Conservation (phyloP, 2,797 vertebrate genomes). For the Microctenopoma stevenorrisi region DNA sequence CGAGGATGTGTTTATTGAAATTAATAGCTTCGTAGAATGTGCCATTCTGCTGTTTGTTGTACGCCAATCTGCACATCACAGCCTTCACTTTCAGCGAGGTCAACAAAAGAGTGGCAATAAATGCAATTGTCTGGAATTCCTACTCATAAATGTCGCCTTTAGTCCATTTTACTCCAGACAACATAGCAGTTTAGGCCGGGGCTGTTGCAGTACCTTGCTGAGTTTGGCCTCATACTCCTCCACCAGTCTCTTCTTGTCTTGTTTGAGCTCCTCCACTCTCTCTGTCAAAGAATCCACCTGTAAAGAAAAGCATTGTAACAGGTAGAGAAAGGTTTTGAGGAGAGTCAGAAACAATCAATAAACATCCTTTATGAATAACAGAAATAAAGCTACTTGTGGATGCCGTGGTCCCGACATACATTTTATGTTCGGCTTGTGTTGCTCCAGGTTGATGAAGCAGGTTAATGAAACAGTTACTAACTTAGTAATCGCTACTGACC, state of each 20-base stretch:
- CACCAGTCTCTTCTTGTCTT: conserved; percentile 92
- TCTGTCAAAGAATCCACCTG: conserved; percentile 89
- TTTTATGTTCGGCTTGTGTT: neutral
- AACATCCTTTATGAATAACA: neutral
- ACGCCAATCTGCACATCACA: conserved; percentile 28
- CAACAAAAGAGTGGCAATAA: neutral
- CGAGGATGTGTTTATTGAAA: conserved; percentile 17
- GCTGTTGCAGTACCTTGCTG: conserved; percentile 81
- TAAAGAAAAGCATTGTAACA: conserved; percentile 1
- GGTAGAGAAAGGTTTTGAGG: neutral
- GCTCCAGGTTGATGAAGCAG: neutral
- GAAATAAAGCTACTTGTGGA: too few relatives aligned
- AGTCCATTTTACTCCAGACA: neutral
- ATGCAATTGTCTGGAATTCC: neutral
- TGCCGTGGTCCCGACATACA: neutral
- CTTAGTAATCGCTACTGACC: conserved; percentile 21
- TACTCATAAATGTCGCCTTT: neutral
- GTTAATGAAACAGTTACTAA: conserved; percentile 28
- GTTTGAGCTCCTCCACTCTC: conserved; percentile 91
- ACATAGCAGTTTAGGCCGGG: neutral
- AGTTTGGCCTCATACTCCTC: conserved; percentile 97
- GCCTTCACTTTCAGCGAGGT: conserved; percentile 22
- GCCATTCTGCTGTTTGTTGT: conserved; percentile 6
- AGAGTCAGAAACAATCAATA: neutral
- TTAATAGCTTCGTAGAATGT: conserved; percentile 25